Evolutionary conservation across 2,888 invertebrate species (phyloP).

Genomic region (Chymomyza fuscimana): DNA sequence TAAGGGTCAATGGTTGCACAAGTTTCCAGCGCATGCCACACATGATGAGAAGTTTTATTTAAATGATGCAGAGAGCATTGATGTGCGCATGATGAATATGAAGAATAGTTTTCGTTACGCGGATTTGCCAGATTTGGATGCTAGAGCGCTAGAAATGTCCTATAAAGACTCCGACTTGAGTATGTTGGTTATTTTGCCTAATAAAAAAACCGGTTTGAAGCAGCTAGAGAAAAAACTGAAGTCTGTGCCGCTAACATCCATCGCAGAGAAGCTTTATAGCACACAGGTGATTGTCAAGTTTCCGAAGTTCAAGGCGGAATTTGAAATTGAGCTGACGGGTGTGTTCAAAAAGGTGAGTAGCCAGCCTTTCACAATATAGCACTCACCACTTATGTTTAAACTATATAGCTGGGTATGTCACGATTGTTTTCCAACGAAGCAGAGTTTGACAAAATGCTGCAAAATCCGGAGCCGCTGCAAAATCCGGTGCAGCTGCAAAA

Average conservation of each 20-base stretch:
- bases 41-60: slow-evolving; percentile 84
- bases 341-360: slow-evolving; percentile 82
- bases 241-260: slow-evolving; percentile 81
- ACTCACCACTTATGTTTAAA: too few species aligned
- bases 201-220: slow-evolving; percentile 84
- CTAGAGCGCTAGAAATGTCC: slow-evolving; percentile 83
- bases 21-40: slow-evolving; percentile 84
- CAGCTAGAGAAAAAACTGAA: slow-evolving; percentile 84
- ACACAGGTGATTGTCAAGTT: slow-evolving; percentile 81
- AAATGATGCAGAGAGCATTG: slow-evolving; percentile 79
- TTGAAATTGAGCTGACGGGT: slow-evolving; percentile 83
- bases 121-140: slow-evolving; percentile 57
- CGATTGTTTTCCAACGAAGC: slow-evolving; percentile 83
- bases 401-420: slow-evolving; percentile 84
- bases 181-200: slow-evolving; percentile 88
- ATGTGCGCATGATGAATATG: slow-evolving; percentile 86
- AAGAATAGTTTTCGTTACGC: slow-evolving; percentile 66
- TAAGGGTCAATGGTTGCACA: slow-evolving; percentile 87
- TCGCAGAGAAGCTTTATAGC: slow-evolving; percentile 81
- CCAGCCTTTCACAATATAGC: background rate
- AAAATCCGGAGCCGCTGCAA: slow-evolving; percentile 74
- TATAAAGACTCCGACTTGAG: slow-evolving; percentile 86
- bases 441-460: slow-evolving; percentile 84
- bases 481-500: too few species aligned
- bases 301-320: slow-evolving; percentile 91